These are phyloP conservation scores for Henricia sp. DNA, from an alignment of 53 echinoderm and acorn worm genomes.

Conservation along the genomic window DNA sequence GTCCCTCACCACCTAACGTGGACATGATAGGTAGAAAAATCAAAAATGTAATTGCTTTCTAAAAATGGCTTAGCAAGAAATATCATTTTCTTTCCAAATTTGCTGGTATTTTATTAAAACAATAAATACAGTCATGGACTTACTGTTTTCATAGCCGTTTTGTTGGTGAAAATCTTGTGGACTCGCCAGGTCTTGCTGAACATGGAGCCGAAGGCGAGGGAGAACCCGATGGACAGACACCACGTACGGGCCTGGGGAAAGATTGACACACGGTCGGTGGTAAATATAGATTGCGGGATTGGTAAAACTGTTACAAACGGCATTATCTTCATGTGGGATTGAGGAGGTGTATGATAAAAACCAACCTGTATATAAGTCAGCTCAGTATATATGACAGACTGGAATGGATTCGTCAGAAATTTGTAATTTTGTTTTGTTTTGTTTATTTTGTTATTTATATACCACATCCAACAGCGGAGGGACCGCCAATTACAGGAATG, in stretches of 20 bases:
- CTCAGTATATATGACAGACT: neutral
- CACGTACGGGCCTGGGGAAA: conserved; percentile 27
- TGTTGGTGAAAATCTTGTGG: conserved; percentile 85
- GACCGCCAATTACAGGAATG: no score
- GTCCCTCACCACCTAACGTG: conserved; percentile 30
- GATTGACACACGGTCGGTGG: neutral
- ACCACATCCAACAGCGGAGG: no score
- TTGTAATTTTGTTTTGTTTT: no score
- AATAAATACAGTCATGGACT: conserved; percentile 2
- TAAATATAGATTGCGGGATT: no score
- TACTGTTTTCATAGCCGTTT: conserved; percentile 70
- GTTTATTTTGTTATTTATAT: no score
- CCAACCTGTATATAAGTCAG: no score
- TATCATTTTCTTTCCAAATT: no score
- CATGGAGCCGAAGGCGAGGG: conserved; percentile 82
- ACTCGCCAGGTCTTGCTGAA: conserved; percentile 87
- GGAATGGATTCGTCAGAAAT: neutral
- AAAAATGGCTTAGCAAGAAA: no score
- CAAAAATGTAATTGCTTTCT: neutral
- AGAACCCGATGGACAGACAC: conserved; percentile 60
- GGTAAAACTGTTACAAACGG: no score
- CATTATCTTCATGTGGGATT: no score
- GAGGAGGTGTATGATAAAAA: no score
- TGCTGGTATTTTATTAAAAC: no score
- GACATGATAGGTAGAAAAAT: neutral